A percentile compares a stretch with the other conserved stretches of the same genome.
phyloP scores from a whole-genome alignment of 2,113 vertebrate genomes.

The Carassius gibelio region DNA sequence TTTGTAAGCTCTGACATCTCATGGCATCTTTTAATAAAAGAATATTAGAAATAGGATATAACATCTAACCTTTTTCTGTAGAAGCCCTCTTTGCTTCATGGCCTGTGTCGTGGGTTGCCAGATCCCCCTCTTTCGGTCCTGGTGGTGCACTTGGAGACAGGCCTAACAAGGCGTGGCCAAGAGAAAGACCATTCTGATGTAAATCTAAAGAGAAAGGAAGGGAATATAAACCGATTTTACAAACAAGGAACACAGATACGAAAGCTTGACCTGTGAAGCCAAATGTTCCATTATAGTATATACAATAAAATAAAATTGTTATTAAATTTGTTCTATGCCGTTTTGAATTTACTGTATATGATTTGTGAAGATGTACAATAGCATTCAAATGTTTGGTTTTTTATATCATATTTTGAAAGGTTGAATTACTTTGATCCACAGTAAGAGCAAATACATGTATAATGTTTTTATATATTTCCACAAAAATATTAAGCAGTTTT shows the following conservation, averaged over 20 bases:
- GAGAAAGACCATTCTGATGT: conserved; percentile 87
- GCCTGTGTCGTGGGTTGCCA: conserved; percentile 85
- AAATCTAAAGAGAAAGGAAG: conserved; percentile 74
- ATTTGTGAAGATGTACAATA: not conserved
- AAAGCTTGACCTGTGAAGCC: not conserved
- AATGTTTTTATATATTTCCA: no score
- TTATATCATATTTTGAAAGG: not conserved
- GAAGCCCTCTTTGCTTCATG: conserved; percentile 89
- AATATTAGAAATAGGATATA: no score
- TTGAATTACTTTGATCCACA: not conserved
- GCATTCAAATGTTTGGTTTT: not conserved
- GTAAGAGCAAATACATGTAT: not conserved
- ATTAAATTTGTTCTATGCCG: not conserved
- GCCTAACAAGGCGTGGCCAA: conserved; percentile 89
- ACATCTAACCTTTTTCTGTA: conserved; percentile 85
- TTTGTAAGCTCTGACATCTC: not conserved
- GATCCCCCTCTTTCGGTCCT: conserved; percentile 86
- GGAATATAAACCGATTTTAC: not conserved
- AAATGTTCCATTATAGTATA: not conserved
- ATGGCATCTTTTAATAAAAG: no score
- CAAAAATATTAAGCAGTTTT: no score
- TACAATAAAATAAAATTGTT: not conserved
- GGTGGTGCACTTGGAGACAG: conserved; percentile 86
- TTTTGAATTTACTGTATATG: not conserved
- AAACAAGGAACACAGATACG: not conserved